These are phyloP conservation scores for Pseudorasbora parva DNA, from an alignment of 2,113 vertebrate genomes.

Conservation along the genomic window DNA sequence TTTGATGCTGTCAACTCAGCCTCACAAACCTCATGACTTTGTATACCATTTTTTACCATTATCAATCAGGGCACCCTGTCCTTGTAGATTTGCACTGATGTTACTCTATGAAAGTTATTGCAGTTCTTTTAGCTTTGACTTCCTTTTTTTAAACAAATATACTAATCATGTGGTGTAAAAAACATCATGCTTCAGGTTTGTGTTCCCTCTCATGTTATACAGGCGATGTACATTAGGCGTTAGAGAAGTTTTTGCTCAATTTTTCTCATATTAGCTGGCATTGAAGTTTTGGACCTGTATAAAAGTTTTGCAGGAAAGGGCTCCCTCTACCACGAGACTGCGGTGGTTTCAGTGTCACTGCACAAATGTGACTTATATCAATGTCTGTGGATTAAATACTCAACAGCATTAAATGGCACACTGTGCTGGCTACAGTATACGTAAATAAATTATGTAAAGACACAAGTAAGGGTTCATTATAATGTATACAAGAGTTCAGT, in stretches of 20 bases:
- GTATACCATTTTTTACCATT: background rate
- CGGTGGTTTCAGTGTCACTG: background rate
- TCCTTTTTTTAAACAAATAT: background rate
- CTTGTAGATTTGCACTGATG: background rate
- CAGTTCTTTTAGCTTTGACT: background rate
- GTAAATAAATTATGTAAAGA: background rate
- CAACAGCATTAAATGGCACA: background rate
- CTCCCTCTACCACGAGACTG: background rate
- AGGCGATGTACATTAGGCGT: too few relatives aligned
- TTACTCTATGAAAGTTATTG: background rate
- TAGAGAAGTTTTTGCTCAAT: background rate
- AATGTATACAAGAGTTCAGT: background rate
- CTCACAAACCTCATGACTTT: background rate
- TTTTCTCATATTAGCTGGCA: background rate
- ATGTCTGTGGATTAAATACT: constrained; percentile 6
- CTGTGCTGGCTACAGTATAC: background rate
- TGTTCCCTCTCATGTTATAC: background rate
- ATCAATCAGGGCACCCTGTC: background rate
- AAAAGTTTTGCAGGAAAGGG: background rate
- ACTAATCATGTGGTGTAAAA: too few relatives aligned
- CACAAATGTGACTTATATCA: background rate
- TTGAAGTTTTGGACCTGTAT: background rate
- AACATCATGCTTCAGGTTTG: background rate
- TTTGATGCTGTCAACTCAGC: background rate
- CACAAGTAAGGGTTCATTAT: background rate